Base-by-base conservation (phyloP, 2,797 vertebrate genomes). In the Tauraco hartlaubi region DNA sequence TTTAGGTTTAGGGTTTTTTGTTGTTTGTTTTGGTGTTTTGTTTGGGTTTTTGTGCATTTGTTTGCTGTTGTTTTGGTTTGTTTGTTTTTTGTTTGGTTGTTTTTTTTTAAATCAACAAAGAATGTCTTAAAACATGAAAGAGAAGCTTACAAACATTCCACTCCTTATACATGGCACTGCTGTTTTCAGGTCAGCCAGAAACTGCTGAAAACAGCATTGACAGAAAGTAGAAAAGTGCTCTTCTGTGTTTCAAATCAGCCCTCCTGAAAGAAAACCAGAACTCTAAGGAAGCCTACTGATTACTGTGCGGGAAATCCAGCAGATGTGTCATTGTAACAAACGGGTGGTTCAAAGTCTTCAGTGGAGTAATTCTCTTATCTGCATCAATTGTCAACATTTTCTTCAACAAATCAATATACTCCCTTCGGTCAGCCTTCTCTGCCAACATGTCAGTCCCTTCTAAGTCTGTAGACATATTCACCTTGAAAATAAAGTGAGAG, bases 301-400 rank as follows among this genome's bases (percentile, higher is more conserved):
- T 99, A 96, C 99, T 99, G 97, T 99, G 99, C 41, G 99, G 99
- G 94, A 99, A 99, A 98, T 99, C 99, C 97, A 99, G 98, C 72
- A 99, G 98, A 96, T 99, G 99, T 20, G 98, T 98, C 99, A 99
- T 99, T 63, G 99, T 99, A 85, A 99, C 99, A 95, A 99, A 99
- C 0, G 99, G 98, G 96, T 99, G 99, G 98, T 99, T 99, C 86
- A 99, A 99, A 46, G 99, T 99, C 98, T 99, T 99, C 98, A 99
- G 98, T 93, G 99, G 99, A 48, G 99, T 99, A 97, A 99, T 98
- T 85, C 99, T 98, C 97, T 99, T 99, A 98, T 99, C 99, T 54
- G 99, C 99, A 91, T 99, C 99, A 67, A 99, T 99, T 5, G 99
- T 99, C 96, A 99, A 98, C 99, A 99, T 99, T 98, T 99, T 99